phyloP scores from a whole-genome alignment of 2,797 vertebrate species.

The Anabas testudineus region DNA sequence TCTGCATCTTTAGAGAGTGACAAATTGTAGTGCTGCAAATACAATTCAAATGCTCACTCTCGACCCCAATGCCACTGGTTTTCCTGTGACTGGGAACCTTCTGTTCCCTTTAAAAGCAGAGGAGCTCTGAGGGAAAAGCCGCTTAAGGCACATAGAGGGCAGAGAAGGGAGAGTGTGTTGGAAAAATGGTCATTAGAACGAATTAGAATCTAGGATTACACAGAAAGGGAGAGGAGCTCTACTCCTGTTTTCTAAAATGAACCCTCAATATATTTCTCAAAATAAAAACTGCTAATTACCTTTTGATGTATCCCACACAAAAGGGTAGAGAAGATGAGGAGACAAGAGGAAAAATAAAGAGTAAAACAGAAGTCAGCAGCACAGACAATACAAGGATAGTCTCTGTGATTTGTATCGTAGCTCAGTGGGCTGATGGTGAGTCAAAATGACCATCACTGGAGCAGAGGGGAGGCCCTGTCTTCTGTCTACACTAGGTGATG shows the following conservation, averaged over 20 bases:
- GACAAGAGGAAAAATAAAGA: neutral
- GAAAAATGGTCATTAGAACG: slow-evolving; percentile 83
- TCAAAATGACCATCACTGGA: slow-evolving; percentile 29
- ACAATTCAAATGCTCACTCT: slow-evolving; percentile 46
- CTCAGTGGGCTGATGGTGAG: slow-evolving; percentile 12
- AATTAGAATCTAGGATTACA: slow-evolving; percentile 82
- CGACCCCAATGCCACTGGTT: slow-evolving; percentile 28
- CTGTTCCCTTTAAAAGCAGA: slow-evolving; percentile 64
- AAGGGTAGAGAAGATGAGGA: slow-evolving; percentile 32
- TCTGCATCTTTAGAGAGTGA: slow-evolving; percentile 27
- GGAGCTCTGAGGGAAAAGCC: slow-evolving; percentile 59
- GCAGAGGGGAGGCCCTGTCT: slow-evolving; percentile 24
- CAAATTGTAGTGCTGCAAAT: slow-evolving; percentile 35
- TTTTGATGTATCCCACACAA: slow-evolving; percentile 58
- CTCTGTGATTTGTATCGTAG: slow-evolving; percentile 25
- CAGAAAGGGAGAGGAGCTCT: slow-evolving; percentile 38
- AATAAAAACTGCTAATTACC: slow-evolving; percentile 78
- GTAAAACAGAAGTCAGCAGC: slow-evolving; percentile 10
- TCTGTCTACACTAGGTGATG: slow-evolving; percentile 39
- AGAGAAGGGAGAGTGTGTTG: slow-evolving; percentile 65
- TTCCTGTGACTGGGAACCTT: slow-evolving; percentile 47
- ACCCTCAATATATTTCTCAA: slow-evolving; percentile 56
- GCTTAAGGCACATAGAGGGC: slow-evolving; percentile 65
- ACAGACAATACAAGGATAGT: slow-evolving; percentile 20
- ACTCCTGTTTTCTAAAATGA: slow-evolving; percentile 60